Conservation (phyloP, 1,140 invertebrate genomes). For the Metopolophium dirhodum region DNA sequence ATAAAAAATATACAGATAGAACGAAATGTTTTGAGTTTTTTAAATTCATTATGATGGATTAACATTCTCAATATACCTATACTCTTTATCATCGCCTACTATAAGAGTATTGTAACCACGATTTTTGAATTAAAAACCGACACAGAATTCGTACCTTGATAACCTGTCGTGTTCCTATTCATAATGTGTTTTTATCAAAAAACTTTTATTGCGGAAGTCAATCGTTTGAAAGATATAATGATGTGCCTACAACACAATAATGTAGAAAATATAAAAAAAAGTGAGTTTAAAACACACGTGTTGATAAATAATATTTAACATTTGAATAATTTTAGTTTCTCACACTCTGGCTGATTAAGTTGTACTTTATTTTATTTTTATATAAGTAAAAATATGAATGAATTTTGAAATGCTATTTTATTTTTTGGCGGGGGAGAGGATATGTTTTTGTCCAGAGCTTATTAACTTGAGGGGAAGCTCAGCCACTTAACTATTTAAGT, state of each 20-base stretch:
- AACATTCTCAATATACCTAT: background rate
- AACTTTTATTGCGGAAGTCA: too few relatives aligned
- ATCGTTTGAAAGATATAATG: background rate
- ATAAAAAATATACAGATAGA: background rate
- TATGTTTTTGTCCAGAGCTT: background rate
- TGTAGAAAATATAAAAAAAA: background rate
- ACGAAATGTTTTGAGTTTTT: background rate
- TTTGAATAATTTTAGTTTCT: background rate
- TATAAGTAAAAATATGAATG: background rate
- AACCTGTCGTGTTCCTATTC: background rate
- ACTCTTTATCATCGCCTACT: background rate
- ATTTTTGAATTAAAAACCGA: background rate
- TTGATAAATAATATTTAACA: background rate
- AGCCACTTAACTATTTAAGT: background rate
- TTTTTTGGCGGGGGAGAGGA: background rate
- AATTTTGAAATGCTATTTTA: background rate
- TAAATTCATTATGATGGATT: background rate
- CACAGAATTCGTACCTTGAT: background rate
- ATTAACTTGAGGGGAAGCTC: background rate
- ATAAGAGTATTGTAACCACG: background rate
- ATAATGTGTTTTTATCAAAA: background rate
- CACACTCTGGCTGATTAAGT: background rate
- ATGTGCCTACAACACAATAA: background rate
- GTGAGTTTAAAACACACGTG: background rate
- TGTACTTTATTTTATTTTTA: background rate